phyloP scores from a whole-genome alignment of 2,113 vertebrate species.

The Zeus faber region DNA sequence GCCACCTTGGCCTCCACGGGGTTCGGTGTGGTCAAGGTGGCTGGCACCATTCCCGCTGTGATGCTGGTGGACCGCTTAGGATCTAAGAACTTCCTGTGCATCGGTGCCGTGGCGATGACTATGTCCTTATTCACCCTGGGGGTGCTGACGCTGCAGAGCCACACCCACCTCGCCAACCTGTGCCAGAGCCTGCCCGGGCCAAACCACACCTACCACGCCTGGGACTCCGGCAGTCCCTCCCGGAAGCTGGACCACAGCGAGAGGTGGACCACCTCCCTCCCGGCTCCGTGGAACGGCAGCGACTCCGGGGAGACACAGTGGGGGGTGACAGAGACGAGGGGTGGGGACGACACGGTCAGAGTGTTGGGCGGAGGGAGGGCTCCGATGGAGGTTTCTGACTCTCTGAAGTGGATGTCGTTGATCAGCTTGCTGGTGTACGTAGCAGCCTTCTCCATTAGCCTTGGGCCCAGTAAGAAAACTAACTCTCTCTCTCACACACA shows the following conservation, averaged over 20 bases:
- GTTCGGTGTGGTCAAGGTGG: slow-evolving; percentile 89
- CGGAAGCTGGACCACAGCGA: slow-evolving; percentile 2
- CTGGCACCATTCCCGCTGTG: slow-evolving; percentile 85
- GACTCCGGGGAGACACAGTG: no score
- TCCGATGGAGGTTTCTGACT: slow-evolving; percentile 49
- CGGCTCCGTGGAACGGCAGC: no score
- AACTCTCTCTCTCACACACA: slow-evolving; percentile 2
- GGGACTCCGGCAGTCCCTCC: slow-evolving; percentile 44
- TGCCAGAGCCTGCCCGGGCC: slow-evolving; percentile 69
- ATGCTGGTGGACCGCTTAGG: slow-evolving; percentile 89
- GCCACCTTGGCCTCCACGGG: slow-evolving; percentile 92
- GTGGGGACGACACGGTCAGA: slow-evolving; percentile 15
- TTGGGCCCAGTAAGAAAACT: slow-evolving; percentile 90
- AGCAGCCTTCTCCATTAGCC: slow-evolving; percentile 90
- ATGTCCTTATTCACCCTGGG: slow-evolving; percentile 82
- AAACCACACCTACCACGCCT: slow-evolving; percentile 65
- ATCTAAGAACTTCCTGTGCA: slow-evolving; percentile 87
- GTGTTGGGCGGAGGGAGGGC: slow-evolving; percentile 39
- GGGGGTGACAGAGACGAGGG: slow-evolving; percentile 34
- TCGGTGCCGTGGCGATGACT: slow-evolving; percentile 86
- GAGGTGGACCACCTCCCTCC: no score
- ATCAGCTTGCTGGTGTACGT: slow-evolving; percentile 87
- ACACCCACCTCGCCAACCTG: slow-evolving; percentile 79
- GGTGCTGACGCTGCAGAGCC: slow-evolving; percentile 80
- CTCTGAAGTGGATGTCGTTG: slow-evolving; percentile 87